Evolutionary conservation across 2,888 invertebrate genomes (phyloP), one percentile per base, ranked within the genome.

Genomic region (Brachynemurus nebulosus): DNA sequence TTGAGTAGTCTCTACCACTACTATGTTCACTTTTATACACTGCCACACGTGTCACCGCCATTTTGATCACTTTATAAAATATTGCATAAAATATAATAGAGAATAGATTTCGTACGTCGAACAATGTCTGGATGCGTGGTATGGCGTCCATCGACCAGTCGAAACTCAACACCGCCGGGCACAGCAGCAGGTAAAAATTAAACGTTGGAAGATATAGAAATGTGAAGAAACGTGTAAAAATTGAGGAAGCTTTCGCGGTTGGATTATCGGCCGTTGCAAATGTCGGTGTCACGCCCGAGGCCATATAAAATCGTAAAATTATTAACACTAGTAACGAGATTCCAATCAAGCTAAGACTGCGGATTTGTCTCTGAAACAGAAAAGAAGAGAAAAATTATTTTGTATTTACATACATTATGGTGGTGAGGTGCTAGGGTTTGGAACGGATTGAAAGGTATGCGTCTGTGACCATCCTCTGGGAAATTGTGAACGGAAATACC

Each of bases 131-230:
- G 53, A 97, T 78, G 48, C 88, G 74, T 7, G 93, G 91, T 56
- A 97, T 80, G 2, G 96, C 84, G 55, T 93, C 92, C 96, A 97
- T 96, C 19, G 95, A 93, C 97, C 96, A 97, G 67, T 97, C 96
- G 68, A 95, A 97, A 64, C 93, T 93, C 44, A 97, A 71, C 53
- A 81, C 79, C 54, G 77, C 76, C 5, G 96, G 96, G 63, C 80
- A 89, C 33, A 95, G 62, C 48, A 96, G 70, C 57, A 96, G 76
- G 63, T 80, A 78, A 57, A 91, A 80, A 67, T 96, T 95, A 60
- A 90, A 83, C 36, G 85, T 82, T 33, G 96, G 95, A 54, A 97
- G 76, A 63, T 91, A 92, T 51, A 83, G 71, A 67, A 93, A 96
- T 42, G 96, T 96, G 57, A 92, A 74, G 46, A 86, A 71, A 51